phyloP scores from a whole-genome alignment of 2,888 invertebrate genomes.

The Standfussiana lucernea region DNA sequence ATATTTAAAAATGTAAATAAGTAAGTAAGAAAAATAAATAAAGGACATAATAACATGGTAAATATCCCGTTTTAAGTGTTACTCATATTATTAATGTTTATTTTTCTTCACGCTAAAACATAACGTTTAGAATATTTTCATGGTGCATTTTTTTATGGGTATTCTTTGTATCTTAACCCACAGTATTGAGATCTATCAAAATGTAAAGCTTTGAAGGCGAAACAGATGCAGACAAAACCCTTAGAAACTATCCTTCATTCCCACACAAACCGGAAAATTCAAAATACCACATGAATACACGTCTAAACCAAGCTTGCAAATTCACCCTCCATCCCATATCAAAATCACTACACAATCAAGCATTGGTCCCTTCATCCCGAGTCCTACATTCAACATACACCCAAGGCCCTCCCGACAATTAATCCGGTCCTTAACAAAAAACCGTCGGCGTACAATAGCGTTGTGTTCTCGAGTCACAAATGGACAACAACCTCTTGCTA shows the following conservation, averaged over 20 bases:
- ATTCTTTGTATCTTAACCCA: not conserved
- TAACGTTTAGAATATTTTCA: too few species aligned
- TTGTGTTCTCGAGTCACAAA: constrained; percentile 67
- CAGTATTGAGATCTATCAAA: not conserved
- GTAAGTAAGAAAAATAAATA: too few species aligned
- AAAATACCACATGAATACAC: constrained; percentile 32
- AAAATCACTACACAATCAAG: constrained; percentile 57
- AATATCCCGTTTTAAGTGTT: not conserved
- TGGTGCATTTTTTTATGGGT: not conserved
- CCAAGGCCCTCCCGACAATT: constrained; percentile 69
- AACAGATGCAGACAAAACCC: not conserved
- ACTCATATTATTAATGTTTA: not conserved
- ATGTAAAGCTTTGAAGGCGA: not conserved
- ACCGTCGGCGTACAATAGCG: constrained; percentile 68
- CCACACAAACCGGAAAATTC: constrained; percentile 3
- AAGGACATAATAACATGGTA: too few species aligned
- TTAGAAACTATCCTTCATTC: not conserved
- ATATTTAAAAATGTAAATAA: too few species aligned
- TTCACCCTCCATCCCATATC: constrained; percentile 46
- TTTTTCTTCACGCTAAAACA: not conserved
- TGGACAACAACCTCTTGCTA: constrained; percentile 69
- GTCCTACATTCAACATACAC: constrained; percentile 62
- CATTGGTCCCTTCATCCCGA: constrained; percentile 56
- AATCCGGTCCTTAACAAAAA: constrained; percentile 71
- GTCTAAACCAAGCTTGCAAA: constrained; percentile 40